A percentile compares a stretch with the other conserved stretches of the same genome.
Conservation (phyloP, 2,113 vertebrate genomes). For the Scytalopus superciliaris region DNA sequence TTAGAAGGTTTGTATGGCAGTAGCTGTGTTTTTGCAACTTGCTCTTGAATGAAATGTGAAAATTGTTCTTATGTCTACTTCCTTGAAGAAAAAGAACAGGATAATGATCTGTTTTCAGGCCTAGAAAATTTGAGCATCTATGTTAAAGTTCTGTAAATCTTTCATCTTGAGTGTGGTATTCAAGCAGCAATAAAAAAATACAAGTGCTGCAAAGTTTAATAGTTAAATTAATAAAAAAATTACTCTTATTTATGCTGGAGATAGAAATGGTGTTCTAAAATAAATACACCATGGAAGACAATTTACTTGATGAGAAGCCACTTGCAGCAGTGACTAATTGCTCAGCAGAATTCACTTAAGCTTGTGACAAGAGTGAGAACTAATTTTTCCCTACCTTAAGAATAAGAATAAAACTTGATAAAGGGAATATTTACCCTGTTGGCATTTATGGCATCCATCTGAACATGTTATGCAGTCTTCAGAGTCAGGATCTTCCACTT, state of each 20-base stretch:
- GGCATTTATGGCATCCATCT: constrained; percentile 85
- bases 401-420: neutral
- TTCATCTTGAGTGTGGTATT: neutral
- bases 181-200: neutral
- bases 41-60: neutral
- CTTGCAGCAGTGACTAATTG: neutral
- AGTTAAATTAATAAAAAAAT: neutral
- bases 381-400: neutral
- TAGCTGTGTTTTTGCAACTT: neutral
- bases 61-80: neutral
- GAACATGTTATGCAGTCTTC: constrained; percentile 83
- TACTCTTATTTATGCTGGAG: neutral
- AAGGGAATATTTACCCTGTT: constrained; percentile 75
- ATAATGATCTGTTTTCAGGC: neutral
- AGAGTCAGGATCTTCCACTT: constrained; percentile 72
- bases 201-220: neutral
- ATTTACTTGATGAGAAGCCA: neutral
- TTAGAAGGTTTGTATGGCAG: neutral
- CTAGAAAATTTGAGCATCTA: neutral
- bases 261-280: neutral
- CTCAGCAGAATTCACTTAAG: neutral
- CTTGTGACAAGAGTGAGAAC: neutral
- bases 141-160: neutral
- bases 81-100: neutral
- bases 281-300: neutral